Conservation (phyloP, 2,113 vertebrate genomes). For the Gambusia holbrooki region DNA sequence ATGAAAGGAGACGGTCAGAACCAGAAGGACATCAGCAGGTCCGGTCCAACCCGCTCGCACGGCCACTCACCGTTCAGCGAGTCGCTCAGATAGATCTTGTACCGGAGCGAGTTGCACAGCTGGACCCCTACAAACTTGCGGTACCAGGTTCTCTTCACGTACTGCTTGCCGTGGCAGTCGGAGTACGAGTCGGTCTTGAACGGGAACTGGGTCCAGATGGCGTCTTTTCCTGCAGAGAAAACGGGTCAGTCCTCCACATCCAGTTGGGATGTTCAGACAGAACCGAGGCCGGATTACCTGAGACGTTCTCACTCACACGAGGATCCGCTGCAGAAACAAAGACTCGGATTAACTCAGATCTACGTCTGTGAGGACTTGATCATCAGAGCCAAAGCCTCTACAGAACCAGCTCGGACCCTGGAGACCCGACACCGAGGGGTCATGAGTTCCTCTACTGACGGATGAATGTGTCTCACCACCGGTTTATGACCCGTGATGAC, state of each 20-base stretch:
- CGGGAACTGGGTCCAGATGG: conserved; percentile 95
- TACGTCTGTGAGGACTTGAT: not conserved
- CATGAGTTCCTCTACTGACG: not conserved
- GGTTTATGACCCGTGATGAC: not conserved
- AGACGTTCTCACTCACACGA: conserved; percentile 90
- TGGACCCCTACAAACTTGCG: conserved; percentile 97
- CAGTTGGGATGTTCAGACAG: not conserved
- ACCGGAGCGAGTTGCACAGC: conserved; percentile 95
- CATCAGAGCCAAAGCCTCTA: not conserved
- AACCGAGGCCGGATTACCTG: conserved; percentile 78
- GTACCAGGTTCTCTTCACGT: conserved; percentile 96
- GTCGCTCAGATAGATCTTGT: conserved; percentile 97
- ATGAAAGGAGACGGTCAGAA: not conserved
- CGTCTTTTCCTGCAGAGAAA: conserved; percentile 86
- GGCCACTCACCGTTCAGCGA: conserved; percentile 87
- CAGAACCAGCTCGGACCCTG: no score
- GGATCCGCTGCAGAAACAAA: conserved; percentile 84
- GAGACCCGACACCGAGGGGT: no score
- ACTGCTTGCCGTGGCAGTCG: conserved; percentile 93
- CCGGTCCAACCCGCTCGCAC: no score
- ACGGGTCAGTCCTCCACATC: not conserved
- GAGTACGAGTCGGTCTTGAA: conserved; percentile 91
- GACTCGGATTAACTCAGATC: not conserved
- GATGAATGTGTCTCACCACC: not conserved
- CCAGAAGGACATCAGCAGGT: not conserved